Conservation (phyloP, 2,888 invertebrate genomes). For the Lissocephala sabroskyi region DNA sequence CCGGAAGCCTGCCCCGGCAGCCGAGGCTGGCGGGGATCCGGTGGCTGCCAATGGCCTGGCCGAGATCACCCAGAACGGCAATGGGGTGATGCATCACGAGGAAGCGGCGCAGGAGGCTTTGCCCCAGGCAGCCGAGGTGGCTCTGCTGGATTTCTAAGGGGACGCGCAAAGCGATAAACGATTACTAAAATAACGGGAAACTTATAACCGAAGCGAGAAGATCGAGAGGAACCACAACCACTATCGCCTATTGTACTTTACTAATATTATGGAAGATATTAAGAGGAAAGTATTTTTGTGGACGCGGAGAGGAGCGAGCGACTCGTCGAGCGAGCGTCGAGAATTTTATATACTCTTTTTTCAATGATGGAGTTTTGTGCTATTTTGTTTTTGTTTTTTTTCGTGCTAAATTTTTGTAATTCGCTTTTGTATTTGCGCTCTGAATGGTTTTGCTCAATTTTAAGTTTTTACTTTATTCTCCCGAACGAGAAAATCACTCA, state of each 20-base stretch:
- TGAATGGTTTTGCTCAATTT: conserved; percentile 1
- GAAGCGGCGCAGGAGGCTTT: conserved; percentile 28
- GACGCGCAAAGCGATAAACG: conserved; percentile 1
- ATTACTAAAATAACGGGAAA: conserved; percentile 1
- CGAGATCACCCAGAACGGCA: conserved; percentile 24
- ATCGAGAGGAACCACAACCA: conserved; percentile 17
- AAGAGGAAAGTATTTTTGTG: conserved; percentile 38
- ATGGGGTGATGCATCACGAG: conserved; percentile 20
- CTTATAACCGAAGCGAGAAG: neutral
- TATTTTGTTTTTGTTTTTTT: conserved; percentile 10
- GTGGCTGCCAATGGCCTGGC: conserved; percentile 3
- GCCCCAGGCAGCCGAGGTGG: conserved; percentile 20
- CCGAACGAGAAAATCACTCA: too few relatives aligned
- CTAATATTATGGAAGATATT: conserved; percentile 64
- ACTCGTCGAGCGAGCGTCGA: conserved; percentile 15
- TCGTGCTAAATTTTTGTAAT: neutral
- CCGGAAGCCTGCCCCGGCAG: conserved; percentile 12
- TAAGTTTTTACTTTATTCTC: too few relatives aligned
- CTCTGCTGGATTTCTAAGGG: conserved; percentile 39
- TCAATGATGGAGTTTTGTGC: too few relatives aligned
- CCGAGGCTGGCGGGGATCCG: conserved; percentile 19
- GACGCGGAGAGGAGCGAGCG: too few relatives aligned
- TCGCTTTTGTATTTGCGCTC: neutral
- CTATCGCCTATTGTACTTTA: conserved; percentile 36
- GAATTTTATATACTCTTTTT: too few relatives aligned